A percentile compares a stretch with the other conserved stretches of the same genome.
Evolutionary conservation across 2,888 invertebrate species (phyloP).

Genomic region (Tiliacea citrago): DNA sequence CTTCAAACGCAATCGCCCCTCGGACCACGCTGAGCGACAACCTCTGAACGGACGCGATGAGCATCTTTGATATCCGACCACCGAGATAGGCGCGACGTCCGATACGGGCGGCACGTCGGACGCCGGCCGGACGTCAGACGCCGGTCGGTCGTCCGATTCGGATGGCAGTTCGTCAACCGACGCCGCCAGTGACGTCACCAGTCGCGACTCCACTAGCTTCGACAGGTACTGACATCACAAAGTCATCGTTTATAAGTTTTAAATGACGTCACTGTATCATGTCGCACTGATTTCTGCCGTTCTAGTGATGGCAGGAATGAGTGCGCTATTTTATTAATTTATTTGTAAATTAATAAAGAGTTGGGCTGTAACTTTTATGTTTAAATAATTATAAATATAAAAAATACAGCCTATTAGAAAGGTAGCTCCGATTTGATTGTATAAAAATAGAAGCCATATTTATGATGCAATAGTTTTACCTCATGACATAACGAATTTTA

Average conservation of each 20-base stretch:
- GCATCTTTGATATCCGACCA: constrained; percentile 92
- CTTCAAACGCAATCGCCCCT: constrained; percentile 97
- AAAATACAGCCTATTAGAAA: constrained; percentile 12
- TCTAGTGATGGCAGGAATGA: constrained; percentile 6
- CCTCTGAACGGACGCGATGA: constrained; percentile 96
- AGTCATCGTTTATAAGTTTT: constrained; percentile 72
- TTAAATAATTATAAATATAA: constrained; percentile 15
- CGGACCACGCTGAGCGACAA: constrained; percentile 95
- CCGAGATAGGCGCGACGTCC: constrained; percentile 77
- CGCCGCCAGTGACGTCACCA: constrained; percentile 88
- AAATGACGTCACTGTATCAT: constrained; percentile 39
- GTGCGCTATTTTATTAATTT: constrained; percentile 54
- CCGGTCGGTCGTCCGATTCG: constrained; percentile 65
- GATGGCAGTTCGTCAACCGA: constrained; percentile 80
- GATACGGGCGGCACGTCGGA: constrained; percentile 76
- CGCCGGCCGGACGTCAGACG: constrained; percentile 68
- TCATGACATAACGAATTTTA: constrained; percentile 72
- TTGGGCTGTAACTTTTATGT: constrained; percentile 34
- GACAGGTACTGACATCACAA: constrained; percentile 82
- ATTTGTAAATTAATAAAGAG: constrained; percentile 43
- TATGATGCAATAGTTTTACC: constrained; percentile 67
- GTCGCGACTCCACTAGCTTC: constrained; percentile 84
- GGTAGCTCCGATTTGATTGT: constrained; percentile 40
- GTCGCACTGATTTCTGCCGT: constrained; percentile 21
- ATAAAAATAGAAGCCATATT: constrained; percentile 47